These are phyloP conservation scores for Sebastolobus alascanus DNA, from an alignment of 2,797 vertebrate species.

Conservation along the genomic window DNA sequence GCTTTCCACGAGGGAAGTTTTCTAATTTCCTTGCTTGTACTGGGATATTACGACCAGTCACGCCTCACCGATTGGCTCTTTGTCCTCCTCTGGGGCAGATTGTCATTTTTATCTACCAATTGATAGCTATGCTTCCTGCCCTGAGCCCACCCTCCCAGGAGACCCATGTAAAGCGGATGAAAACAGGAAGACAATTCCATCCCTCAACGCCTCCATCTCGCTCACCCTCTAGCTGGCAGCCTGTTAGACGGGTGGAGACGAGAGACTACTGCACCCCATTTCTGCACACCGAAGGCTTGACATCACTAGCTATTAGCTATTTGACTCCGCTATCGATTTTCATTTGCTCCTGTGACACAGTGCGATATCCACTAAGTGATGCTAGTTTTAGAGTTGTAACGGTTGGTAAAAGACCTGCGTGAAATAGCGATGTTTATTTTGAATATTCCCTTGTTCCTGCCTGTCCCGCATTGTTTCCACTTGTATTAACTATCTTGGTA, in stretches of 20 bases:
- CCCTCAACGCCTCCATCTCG: conserved; percentile 77
- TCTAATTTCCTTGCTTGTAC: conserved; percentile 79
- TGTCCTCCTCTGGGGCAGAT: conserved; percentile 81
- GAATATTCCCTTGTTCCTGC: background rate
- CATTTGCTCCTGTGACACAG: conserved; percentile 21
- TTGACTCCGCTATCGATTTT: conserved; percentile 42
- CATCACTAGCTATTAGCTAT: conserved; percentile 40
- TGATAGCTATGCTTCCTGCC: conserved; percentile 78
- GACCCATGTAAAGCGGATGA: conserved; percentile 80
- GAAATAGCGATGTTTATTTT: background rate
- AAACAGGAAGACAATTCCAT: conserved; percentile 83
- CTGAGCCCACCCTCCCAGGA: conserved; percentile 81
- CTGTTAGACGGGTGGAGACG: conserved; percentile 53
- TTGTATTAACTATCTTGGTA: background rate
- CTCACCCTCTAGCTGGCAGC: conserved; percentile 56
- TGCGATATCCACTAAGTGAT: conserved; percentile 1
- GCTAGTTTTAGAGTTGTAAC: conserved; percentile 1
- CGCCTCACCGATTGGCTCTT: conserved; percentile 79
- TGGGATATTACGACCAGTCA: conserved; percentile 80
- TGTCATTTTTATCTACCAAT: conserved; percentile 86
- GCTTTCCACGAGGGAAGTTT: conserved; percentile 79
- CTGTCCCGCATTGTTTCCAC: background rate
- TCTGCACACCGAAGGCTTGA: conserved; percentile 50
- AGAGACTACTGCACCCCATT: conserved; percentile 34
- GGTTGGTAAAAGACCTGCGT: background rate